These are phyloP conservation scores for Synanthedon vespiformis DNA, from an alignment of 2,888 invertebrate species.

Conservation along the genomic window DNA sequence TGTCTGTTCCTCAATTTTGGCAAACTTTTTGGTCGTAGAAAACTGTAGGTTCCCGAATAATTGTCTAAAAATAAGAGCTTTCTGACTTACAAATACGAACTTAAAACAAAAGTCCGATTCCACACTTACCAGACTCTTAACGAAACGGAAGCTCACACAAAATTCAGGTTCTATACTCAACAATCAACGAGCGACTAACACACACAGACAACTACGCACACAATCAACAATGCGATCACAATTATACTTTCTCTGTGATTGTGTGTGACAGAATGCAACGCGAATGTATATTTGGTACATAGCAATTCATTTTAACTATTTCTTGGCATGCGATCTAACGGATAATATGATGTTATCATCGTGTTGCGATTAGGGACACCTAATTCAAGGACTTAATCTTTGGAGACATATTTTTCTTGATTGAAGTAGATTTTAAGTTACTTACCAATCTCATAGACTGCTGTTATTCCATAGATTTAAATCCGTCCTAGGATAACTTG, in stretches of 20 bases:
- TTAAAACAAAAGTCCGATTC: constrained; percentile 7
- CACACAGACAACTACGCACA: not conserved
- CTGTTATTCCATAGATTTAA: no score
- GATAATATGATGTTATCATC: not conserved
- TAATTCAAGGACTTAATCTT: no score
- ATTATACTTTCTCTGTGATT: not conserved
- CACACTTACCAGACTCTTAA: constrained; percentile 10
- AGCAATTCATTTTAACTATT: not conserved
- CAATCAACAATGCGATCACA: not conserved
- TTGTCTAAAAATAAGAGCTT: no score
- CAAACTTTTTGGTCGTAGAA: no score
- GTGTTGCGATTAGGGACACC: no score
- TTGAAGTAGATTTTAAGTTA: no score
- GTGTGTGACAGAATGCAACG: not conserved
- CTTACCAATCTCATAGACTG: no score
- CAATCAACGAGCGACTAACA: constrained; percentile 16
- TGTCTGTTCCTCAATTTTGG: no score
- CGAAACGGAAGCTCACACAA: constrained; percentile 32
- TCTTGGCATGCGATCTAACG: not conserved
- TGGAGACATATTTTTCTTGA: no score
- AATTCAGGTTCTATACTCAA: constrained; percentile 28
- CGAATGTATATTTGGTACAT: not conserved
- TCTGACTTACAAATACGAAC: no score
- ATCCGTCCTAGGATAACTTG: no score
- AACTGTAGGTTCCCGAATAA: no score